Base-by-base conservation (phyloP, 1,140 invertebrate genomes). In the Heliconius himera region DNA sequence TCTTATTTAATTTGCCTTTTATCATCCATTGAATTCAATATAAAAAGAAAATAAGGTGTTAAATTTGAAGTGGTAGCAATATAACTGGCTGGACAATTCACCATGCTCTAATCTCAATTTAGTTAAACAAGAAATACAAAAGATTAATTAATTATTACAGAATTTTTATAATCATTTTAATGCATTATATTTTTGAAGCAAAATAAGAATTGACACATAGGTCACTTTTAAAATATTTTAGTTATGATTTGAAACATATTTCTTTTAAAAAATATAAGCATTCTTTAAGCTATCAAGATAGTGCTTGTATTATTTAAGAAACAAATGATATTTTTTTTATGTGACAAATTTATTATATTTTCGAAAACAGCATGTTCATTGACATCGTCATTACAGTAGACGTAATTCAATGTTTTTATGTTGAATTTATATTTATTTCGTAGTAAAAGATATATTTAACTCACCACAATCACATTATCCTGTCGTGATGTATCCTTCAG, bases 401-500 rank as follows among this genome's bases (percentile, higher is more conserved):
- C 60, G 60, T 66, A 66, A 66, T 29, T 66, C 0, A 66, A 66
- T 66, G 60, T 18, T 66, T 66, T 66, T n/a, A 22, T 66, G 60
- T 29, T 29, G 8, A 66, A 66, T 66, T 66, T 66, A 11, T 66
- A 66, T 66, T 29, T 66, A 29, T 29, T 66, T 66, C n/a, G 22
- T 16, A 66, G 9, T 66, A 22, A 66, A 66, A 66, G 26, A 13
- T 29, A 66, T 66, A 66, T 66, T 13, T 29, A 87, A 89, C 88
- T 70, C 85, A 93, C 91, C 91, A 93, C 88, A 85, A 83, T 81
- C 90, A 91, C 91, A 89, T 88, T 86, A 93, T 91, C 90, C 89
- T 84, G 73, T 22, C 74, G 81, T 81, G 79, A 77, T 83, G 29
- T 87, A 56, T 82, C 83, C 80, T 80, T 83, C 36, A 78, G 81